phyloP scores from a whole-genome alignment of 2,797 vertebrate genomes.

The Botia kubotai region DNA sequence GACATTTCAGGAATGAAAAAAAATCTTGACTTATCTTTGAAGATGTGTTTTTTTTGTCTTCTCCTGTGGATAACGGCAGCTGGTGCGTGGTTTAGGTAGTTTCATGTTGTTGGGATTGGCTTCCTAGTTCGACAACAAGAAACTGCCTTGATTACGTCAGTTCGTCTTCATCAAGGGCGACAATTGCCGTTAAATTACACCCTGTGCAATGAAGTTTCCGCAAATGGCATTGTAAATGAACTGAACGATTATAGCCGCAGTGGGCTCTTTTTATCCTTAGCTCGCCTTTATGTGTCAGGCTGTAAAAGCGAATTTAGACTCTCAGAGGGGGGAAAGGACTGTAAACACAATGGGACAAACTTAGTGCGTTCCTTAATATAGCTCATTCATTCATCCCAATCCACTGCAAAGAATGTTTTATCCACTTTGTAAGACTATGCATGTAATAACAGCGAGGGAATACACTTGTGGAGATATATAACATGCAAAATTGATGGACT shows the following conservation, averaged over 20 bases:
- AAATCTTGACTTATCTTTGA: slow-evolving; percentile 70
- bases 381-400: slow-evolving; percentile 64
- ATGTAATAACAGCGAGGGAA: slow-evolving; percentile 50
- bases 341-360: slow-evolving; percentile 80
- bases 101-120: slow-evolving; percentile 93
- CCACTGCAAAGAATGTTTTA: slow-evolving; percentile 5
- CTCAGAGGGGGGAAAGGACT: slow-evolving; percentile 76
- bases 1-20: slow-evolving; percentile 26
- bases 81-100: slow-evolving; percentile 99
- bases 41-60: slow-evolving; percentile 61
- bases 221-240: slow-evolving; percentile 88
- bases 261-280: slow-evolving; percentile 75
- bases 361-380: slow-evolving; percentile 69
- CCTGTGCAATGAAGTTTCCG: slow-evolving; percentile 76
- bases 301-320: slow-evolving; percentile 76
- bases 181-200: slow-evolving; percentile 85
- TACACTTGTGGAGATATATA: background rate
- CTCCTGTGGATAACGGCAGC: slow-evolving; percentile 84
- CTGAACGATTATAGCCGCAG: slow-evolving; percentile 75
- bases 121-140: slow-evolving; percentile 91
- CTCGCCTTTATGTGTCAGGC: slow-evolving; percentile 78
- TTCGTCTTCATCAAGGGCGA: slow-evolving; percentile 92
- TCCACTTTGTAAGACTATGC: slow-evolving; percentile 40
- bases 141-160: slow-evolving; percentile 94
- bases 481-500: background rate